Percentiles rank a stretch among this genome's conserved stretches.
Conservation (phyloP, 2,113 vertebrate genomes). For the Falcunculus frontatus region DNA sequence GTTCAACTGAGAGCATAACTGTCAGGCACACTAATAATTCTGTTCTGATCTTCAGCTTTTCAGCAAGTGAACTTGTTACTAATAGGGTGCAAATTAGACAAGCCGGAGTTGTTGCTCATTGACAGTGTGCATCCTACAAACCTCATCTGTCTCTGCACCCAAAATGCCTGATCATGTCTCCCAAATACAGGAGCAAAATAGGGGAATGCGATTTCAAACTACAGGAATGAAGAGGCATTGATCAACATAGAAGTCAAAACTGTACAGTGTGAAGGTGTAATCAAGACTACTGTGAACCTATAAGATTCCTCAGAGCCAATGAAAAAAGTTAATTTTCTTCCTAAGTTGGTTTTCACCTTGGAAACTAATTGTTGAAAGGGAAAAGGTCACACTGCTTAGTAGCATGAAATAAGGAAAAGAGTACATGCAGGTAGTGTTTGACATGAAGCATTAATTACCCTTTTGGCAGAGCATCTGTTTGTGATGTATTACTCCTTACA, state of each 20-base stretch:
- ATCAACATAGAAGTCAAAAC: neutral
- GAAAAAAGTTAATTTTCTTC: neutral
- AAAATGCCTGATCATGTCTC: neutral
- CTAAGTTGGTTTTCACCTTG: slow-evolving; percentile 16
- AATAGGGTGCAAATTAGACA: slow-evolving; percentile 28
- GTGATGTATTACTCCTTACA: neutral
- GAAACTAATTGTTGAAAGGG: neutral
- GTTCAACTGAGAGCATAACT: neutral
- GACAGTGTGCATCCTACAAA: neutral
- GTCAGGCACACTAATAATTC: neutral
- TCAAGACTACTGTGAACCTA: neutral
- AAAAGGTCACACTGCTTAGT: slow-evolving; percentile 13
- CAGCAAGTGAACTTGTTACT: slow-evolving; percentile 10
- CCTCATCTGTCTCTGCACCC: neutral
- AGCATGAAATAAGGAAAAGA: neutral
- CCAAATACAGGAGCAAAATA: neutral
- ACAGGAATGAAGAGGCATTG: neutral
- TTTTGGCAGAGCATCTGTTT: neutral
- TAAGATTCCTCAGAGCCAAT: neutral
- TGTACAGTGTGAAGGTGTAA: neutral
- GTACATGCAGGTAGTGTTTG: neutral
- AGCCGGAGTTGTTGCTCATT: neutral
- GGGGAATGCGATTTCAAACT: neutral
- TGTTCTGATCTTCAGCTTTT: neutral
- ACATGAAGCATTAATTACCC: slow-evolving; percentile 6